phyloP scores from a whole-genome alignment of 1,140 invertebrate genomes.

The Drosophila auraria region DNA sequence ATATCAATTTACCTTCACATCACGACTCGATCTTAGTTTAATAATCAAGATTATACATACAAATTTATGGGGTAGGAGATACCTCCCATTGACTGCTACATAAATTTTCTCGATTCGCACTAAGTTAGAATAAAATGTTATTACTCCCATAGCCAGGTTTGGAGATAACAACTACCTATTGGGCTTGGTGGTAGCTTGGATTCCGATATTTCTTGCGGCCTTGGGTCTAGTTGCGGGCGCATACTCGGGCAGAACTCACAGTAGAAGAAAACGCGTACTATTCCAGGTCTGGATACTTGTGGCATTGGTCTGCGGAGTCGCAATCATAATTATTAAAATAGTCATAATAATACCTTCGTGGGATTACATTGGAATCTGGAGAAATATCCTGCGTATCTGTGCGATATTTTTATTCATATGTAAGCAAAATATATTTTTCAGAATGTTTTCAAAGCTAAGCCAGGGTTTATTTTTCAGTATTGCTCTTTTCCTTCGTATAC shows the following conservation, averaged over 20 bases:
- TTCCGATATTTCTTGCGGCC: background rate
- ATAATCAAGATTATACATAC: too few species aligned
- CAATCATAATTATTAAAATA: background rate
- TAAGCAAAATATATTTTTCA: background rate
- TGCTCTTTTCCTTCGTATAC: slow-evolving; percentile 4
- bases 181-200: background rate
- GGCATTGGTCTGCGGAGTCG: background rate
- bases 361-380: too few species aligned
- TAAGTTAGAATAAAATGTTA: background rate
- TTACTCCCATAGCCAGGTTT: background rate
- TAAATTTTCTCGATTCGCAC: too few species aligned
- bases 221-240: background rate
- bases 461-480: background rate
- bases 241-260: background rate
- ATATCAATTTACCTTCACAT: too few species aligned
- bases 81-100: too few species aligned
- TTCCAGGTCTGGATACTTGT: background rate
- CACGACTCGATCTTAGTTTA: too few species aligned
- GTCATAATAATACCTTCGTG: background rate
- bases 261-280: background rate
- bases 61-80: too few species aligned
- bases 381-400: background rate
- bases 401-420: background rate
- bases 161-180: background rate
- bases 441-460: background rate